Percentiles rank a stretch among this genome's conserved stretches.
Evolutionary conservation across 1,140 invertebrate genomes (phyloP).

Genomic region (Cotesia glomerata): DNA sequence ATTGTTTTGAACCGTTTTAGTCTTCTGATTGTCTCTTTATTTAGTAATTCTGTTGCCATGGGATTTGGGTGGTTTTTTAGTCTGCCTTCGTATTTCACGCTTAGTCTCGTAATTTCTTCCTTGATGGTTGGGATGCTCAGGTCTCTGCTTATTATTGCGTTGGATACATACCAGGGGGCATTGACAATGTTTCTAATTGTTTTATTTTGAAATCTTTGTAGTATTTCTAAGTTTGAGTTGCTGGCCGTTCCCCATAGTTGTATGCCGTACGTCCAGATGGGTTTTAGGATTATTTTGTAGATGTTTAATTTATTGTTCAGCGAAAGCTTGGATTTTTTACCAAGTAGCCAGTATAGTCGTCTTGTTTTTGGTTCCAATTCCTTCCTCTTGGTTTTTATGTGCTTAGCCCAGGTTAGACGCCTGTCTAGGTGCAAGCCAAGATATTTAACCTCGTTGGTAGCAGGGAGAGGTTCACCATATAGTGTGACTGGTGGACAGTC

Average conservation of each 20-base stretch:
- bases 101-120: not conserved
- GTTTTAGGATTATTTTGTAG: slow-evolving; percentile 45
- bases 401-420: no score
- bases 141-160: not conserved
- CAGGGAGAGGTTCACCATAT: no score
- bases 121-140: not conserved
- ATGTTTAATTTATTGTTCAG: no score
- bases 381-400: no score
- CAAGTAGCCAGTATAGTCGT: no score
- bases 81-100: not conserved
- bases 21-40: not conserved
- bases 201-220: slow-evolving; percentile 33
- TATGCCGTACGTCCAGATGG: not conserved
- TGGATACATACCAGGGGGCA: not conserved
- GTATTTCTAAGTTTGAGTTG: slow-evolving; percentile 30
- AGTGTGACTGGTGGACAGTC: not conserved
- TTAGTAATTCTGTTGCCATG: not conserved
- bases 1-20: no score
- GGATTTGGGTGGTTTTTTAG: slow-evolving; percentile 6
- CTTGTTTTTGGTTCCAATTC: no score
- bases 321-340: no score
- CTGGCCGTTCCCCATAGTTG: slow-evolving; percentile 35
- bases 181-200: not conserved
- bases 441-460: no score
- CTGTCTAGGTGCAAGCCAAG: no score